phyloP scores from a whole-genome alignment of 2,888 invertebrate species.

The Opisthograptis luteolata region DNA sequence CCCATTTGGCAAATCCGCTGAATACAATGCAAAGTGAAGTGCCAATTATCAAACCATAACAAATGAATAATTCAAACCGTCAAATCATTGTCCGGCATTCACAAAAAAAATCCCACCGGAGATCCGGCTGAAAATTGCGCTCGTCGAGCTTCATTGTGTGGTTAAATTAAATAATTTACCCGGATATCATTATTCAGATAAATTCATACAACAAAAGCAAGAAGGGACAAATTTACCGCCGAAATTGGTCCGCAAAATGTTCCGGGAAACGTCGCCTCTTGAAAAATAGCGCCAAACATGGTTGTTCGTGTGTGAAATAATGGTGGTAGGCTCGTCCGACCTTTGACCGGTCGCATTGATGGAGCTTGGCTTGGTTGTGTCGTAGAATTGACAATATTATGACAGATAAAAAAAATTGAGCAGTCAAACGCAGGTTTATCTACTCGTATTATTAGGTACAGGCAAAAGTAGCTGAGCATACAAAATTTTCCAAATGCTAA shows the following conservation, averaged over 20 bases:
- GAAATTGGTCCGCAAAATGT: conserved; percentile 45
- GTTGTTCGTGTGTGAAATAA: conserved; percentile 35
- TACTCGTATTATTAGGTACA: too few species aligned
- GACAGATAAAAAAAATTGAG: too few species aligned
- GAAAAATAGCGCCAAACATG: conserved; percentile 41
- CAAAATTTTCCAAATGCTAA: too few species aligned
- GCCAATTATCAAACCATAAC: too few species aligned
- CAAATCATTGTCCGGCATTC: conserved; percentile 1
- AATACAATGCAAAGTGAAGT: too few species aligned
- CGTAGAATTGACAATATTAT: too few species aligned
- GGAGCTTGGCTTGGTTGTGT: too few species aligned
- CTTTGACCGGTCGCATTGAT: conserved; percentile 8
- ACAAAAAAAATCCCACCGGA: conserved; percentile 2
- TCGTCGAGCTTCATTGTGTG: conserved; percentile 25
- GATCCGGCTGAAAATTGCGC: not conserved
- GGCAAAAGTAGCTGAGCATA: too few species aligned
- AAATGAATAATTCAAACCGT: too few species aligned
- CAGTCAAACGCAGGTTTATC: too few species aligned
- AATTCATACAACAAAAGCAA: conserved; percentile 48
- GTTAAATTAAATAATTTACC: conserved; percentile 37
- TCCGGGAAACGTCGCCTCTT: conserved; percentile 33
- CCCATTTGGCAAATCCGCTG: too few species aligned
- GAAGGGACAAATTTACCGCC: conserved; percentile 34
- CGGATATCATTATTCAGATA: conserved; percentile 40
- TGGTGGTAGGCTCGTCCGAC: conserved; percentile 19